Base-by-base conservation (phyloP, 2,797 vertebrate genomes). In the Peromyscus aztecus region DNA sequence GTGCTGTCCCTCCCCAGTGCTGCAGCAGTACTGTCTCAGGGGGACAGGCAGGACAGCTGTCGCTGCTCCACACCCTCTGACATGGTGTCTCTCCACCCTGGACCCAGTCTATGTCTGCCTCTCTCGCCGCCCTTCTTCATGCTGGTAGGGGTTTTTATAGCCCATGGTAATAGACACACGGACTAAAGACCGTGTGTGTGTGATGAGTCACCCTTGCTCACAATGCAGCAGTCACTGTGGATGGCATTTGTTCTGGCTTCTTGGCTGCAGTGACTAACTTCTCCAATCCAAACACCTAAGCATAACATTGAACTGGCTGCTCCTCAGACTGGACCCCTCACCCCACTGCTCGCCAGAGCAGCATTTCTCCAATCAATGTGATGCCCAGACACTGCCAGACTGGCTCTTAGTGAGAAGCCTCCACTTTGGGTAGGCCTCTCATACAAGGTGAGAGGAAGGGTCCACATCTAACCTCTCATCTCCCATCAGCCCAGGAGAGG, bases 151-250 rank as follows among this genome's bases (percentile, higher is more conserved):
- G 17, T 7, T 71, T 76, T 83, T 57, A 89, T n/a, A 80, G 75
- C 73, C 67, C 49, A 2, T 31, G 69, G 61, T 88, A 69, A 31
- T 31, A 27, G 63, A 11, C n/a, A 31, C 63, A 87, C 14, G 16
- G 67, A n/a, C 81, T 29, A 84, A 73, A 65, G 63, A 57, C 76
- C 23, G 40, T 94, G 81, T 92, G 49, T 94, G 80, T 92, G 49
- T 52, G 84, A 78, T 88, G 87, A 88, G 69, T 94, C 93, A 94
- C 34, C 11, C 52, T 87, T 77, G 75, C 52, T 94, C 69, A 78
- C 14, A 90, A 87, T 29, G 24, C 81, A 83, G 69, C 61, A 61
- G 23, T 78, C 46, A 57, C n/a, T 78, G 43, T 59, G 37, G 43
- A 77, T n/a, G 75, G 37, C 69, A 27, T 29, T 90, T 37, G 40